Base-by-base conservation (phyloP, 2,888 invertebrate species). In the Prenolepis imparis region DNA sequence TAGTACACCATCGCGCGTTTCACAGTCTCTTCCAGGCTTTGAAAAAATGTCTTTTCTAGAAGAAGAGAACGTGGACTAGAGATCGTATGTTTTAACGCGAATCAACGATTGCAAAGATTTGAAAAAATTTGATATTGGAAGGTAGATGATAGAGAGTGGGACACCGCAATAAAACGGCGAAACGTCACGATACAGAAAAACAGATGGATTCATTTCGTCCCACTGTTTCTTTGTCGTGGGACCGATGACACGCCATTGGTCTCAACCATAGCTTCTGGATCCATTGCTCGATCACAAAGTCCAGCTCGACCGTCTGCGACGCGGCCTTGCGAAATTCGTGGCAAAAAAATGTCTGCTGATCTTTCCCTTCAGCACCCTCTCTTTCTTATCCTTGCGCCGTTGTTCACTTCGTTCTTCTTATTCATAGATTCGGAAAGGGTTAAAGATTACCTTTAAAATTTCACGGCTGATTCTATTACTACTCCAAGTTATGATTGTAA, bases 291-390 rank as follows among this genome's bases (percentile, higher is more conserved):
- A 89, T 85, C 89, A 88, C 84, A 86, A 85, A 87, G 88, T 86
- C 87, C 84, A 84, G 85, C 68, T 87, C 85, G 86, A 88, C 88
- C 84, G 91, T 88, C 90, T 90, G 83, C 89, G 88, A 86, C 86
- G 86, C 88, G 89, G 87, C 90, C 90, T 92, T 91, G 91, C 89
- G 84, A 87, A 85, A 87, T 89, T 78, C 88, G 74, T 86, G 81
- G 84, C 91, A 92, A 92, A 92, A 92, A 92, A 91, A 86, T 68
- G 82, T 88, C 87, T 82, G 81, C 84, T 77, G 75, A 68, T 86
- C 86, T 86, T 86, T 84, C 90, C 83, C 73, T 82, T 86, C 74
- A 24, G 70, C 70, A 59, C 41, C 59, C n/a, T 15, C 44, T 72
- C 44, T 44, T 55, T 36, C 84, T 83, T 70, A 59, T 82, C 64